Base-by-base conservation (phyloP, 2,113 vertebrate species). In the Siniperca chuatsi region DNA sequence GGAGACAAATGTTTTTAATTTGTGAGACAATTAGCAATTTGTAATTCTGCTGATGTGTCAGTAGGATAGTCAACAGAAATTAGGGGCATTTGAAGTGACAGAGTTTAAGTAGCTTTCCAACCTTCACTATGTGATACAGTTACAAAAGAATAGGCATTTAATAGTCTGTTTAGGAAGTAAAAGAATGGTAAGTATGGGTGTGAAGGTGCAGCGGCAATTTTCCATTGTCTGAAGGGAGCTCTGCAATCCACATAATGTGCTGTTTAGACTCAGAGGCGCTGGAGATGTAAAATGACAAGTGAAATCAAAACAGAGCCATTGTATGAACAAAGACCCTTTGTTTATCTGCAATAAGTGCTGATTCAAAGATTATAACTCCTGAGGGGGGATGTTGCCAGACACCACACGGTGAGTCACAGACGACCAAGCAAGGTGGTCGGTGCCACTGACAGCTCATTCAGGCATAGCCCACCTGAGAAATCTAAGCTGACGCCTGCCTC, bases 381-480 rank as follows among this genome's bases (percentile, higher is more conserved):
- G 42, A 48, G 10, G 37, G 35, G 11, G 25, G 8, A 9, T 42
- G 58, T 25, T 74, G 46, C 70, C 82, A 78, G 75, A 80, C 69
- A 42, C 76, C 23, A 46, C 11, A 1, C 10, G 40, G 15, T 35
- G 23, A 71, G 2, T 83, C 71, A 72, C 58, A 82, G 42, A 35
- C 48, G 1, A 65, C 40, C 29, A 29, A 55, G 35, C 23, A 8
- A 74, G 58, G 48, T 29, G 61, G 69, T 73, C 35, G 0, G 33
- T 52, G 67, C 23, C 67, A 21, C 54, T 64, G 85, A 89, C 87
- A 83, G 81, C 81, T 85, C 78, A 77, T 78, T 89, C 74, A 71
- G 65, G 52, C 60, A 58, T 33, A 87, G 88, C 73, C 77, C 84
- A 87, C 86, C 83, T 66, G 84, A 87, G 78, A 90, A 86, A 92